A percentile compares a stretch with the other conserved stretches of the same genome.
Conservation (phyloP, 2,797 vertebrate species). For the Gastrophryne carolinensis region DNA sequence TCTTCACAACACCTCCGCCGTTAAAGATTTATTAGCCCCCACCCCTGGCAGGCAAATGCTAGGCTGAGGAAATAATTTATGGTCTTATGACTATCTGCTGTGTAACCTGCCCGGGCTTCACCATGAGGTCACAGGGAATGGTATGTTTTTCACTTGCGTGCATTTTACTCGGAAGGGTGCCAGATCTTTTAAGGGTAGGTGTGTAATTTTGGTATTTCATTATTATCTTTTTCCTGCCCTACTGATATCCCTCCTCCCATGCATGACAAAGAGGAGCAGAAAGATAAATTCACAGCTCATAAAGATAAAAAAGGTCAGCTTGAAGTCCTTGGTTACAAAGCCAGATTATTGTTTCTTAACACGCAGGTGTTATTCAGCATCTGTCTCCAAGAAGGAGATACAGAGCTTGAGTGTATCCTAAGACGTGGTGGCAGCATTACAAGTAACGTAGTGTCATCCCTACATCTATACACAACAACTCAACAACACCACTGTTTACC, state of each 20-base stretch:
- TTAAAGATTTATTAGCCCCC: conserved; percentile 61
- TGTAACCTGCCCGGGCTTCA: conserved; percentile 63
- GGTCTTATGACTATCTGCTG: conserved; percentile 65
- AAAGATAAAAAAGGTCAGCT: conserved; percentile 68
- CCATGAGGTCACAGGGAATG: conserved; percentile 64
- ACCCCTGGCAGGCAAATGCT: conserved; percentile 55
- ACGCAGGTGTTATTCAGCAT: conserved; percentile 14
- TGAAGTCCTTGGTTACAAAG: conserved; percentile 25
- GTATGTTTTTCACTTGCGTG: conserved; percentile 59
- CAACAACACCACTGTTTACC: neutral
- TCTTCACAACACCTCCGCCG: conserved; percentile 25
- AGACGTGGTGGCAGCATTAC: neutral
- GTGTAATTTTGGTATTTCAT: conserved; percentile 63
- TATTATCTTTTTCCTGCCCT: conserved; percentile 55
- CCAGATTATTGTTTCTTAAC: conserved; percentile 17
- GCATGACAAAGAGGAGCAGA: conserved; percentile 60
- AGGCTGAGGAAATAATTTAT: conserved; percentile 66
- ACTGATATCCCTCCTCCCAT: conserved; percentile 56
- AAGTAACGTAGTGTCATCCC: neutral
- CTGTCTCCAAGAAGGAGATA: neutral
- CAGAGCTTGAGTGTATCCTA: neutral
- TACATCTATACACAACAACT: neutral
- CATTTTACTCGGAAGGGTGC: conserved; percentile 54
- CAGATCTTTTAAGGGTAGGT: conserved; percentile 58
- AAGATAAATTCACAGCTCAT: conserved; percentile 79